These are phyloP conservation scores for Siphlonurus alternatus DNA, from an alignment of 2,888 invertebrate species.

Conservation along the genomic window DNA sequence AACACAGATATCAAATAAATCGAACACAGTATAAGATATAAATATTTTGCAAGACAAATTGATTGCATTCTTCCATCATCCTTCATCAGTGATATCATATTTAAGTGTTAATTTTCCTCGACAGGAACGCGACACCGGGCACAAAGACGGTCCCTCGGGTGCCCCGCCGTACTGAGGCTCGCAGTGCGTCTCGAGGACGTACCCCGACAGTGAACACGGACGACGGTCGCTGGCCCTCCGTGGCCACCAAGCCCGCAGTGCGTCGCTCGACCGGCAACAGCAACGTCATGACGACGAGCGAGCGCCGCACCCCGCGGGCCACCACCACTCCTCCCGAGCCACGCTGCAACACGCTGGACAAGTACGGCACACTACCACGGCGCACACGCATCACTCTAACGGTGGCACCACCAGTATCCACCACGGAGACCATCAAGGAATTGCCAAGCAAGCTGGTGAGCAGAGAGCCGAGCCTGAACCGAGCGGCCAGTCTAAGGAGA, in stretches of 20 bases:
- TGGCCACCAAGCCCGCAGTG: slow-evolving; percentile 24
- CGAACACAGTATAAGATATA: too few species aligned
- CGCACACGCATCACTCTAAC: slow-evolving; percentile 44
- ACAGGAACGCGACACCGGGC: not conserved
- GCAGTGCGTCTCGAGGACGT: not conserved
- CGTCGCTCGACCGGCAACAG: slow-evolving; percentile 24
- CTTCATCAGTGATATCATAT: too few species aligned
- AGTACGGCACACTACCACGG: slow-evolving; percentile 63
- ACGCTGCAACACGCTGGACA: slow-evolving; percentile 39
- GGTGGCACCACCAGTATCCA: slow-evolving; percentile 28
- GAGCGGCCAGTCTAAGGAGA: slow-evolving; percentile 19
- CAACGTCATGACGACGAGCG: slow-evolving; percentile 21
- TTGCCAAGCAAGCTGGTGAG: slow-evolving; percentile 12
- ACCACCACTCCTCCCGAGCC: slow-evolving; percentile 15
- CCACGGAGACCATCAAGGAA: not conserved
- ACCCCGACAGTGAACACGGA: slow-evolving; percentile 23
- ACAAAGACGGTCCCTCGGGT: not conserved
- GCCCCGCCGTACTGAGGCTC: not conserved
- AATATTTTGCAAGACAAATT: too few species aligned
- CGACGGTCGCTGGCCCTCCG: slow-evolving; percentile 52
- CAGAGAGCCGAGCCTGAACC: slow-evolving; percentile 20
- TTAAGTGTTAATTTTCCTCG: not conserved
- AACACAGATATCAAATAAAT: too few species aligned
- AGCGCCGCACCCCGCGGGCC: slow-evolving; percentile 18
- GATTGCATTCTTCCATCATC: too few species aligned